A percentile compares a stretch with the other conserved stretches of the same genome.
These are phyloP conservation scores for Pseudachorutes palmiensis DNA, from an alignment of 1,140 invertebrate species.

Conservation along the genomic window DNA sequence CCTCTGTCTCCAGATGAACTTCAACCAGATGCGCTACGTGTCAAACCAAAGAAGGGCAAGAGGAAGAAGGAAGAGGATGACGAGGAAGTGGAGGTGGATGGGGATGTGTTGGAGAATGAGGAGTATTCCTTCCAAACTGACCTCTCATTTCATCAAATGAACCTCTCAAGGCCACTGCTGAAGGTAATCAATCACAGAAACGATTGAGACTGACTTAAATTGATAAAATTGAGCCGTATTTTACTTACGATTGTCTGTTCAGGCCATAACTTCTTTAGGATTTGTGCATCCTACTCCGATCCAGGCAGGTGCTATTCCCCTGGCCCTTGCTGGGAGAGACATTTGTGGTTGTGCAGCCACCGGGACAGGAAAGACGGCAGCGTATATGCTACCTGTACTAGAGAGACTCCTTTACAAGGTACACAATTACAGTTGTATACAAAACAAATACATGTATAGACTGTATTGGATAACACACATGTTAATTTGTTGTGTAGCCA, in stretches of 20 bases:
- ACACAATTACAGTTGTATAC: slow-evolving; percentile 41
- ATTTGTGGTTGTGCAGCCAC: slow-evolving; percentile 95
- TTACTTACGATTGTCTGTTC: slow-evolving; percentile 22
- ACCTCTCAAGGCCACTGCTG: slow-evolving; percentile 76
- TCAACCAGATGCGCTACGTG: slow-evolving; percentile 41
- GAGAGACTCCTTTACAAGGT: slow-evolving; percentile 76
- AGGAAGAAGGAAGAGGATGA: slow-evolving; percentile 42
- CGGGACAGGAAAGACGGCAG: slow-evolving; percentile 96
- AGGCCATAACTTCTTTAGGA: slow-evolving; percentile 76
- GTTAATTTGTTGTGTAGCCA: slow-evolving; percentile 44
- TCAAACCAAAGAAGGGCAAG: slow-evolving; percentile 46
- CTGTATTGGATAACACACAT: no score
- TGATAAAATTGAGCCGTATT: no score
- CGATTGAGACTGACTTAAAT: no score
- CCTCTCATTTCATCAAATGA: slow-evolving; percentile 83
- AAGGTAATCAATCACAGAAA: no score
- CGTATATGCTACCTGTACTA: slow-evolving; percentile 94
- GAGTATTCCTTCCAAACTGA: slow-evolving; percentile 55
- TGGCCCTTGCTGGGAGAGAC: slow-evolving; percentile 81
- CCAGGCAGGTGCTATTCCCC: slow-evolving; percentile 86
- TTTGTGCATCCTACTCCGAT: slow-evolving; percentile 94
- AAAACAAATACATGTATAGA: slow-evolving; percentile 4
- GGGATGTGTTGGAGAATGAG: slow-evolving; percentile 55
- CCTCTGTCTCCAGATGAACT: no score
- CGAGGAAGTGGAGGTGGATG: slow-evolving; percentile 41